These are phyloP conservation scores for Orientallactaga sibirica DNA, from an alignment of 2,797 vertebrate species.

Conservation along the genomic window DNA sequence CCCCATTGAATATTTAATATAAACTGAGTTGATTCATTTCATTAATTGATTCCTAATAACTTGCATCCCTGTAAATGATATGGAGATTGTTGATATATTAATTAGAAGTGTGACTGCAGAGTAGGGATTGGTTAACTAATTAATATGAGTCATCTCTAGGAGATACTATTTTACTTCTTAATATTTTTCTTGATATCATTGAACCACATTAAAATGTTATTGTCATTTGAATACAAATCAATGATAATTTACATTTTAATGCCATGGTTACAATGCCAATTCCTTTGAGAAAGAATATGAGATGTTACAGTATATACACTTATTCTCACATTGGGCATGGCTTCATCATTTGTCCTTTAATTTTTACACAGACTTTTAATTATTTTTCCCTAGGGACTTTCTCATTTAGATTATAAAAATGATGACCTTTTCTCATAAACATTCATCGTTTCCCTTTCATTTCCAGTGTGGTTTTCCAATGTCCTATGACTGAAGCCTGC, in stretches of 20 bases:
- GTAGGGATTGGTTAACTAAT: neutral
- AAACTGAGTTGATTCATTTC: neutral
- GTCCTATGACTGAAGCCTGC: too few relatives aligned
- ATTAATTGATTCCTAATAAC: constrained; percentile 29
- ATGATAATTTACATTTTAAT: neutral
- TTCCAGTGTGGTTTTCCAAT: too few relatives aligned
- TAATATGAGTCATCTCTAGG: neutral
- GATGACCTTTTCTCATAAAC: neutral
- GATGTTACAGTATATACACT: neutral
- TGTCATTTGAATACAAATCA: neutral
- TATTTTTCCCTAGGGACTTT: neutral
- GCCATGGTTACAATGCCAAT: neutral
- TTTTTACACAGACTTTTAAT: neutral
- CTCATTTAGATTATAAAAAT: neutral
- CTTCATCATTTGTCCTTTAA: neutral
- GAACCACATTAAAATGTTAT: neutral
- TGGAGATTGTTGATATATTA: neutral
- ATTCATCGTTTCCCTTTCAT: too few relatives aligned
- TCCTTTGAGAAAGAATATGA: neutral
- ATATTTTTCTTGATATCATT: neutral
- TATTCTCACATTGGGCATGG: neutral
- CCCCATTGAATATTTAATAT: neutral
- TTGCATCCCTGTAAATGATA: neutral
- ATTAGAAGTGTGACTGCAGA: neutral
- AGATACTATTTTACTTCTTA: neutral